Conservation (phyloP, 2,113 vertebrate genomes). For the Turnix velox region DNA sequence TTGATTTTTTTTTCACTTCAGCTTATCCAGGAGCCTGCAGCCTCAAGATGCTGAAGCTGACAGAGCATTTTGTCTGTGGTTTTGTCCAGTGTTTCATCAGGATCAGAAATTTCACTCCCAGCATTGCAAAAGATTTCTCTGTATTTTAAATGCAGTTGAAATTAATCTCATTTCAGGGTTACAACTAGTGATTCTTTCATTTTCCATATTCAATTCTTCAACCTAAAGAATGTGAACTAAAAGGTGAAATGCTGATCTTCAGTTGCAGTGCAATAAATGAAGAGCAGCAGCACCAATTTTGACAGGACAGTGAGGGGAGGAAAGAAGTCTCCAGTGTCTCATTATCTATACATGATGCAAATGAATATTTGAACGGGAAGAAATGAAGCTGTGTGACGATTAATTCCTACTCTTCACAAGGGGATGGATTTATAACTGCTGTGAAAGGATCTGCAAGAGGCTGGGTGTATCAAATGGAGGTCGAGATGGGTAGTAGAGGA, state of each 20-base stretch:
- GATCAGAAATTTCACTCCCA: not conserved
- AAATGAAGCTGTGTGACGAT: not conserved
- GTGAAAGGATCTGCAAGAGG: not conserved
- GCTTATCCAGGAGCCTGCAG: not conserved
- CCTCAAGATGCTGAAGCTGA: not conserved
- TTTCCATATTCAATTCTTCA: not conserved
- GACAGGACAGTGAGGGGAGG: not conserved
- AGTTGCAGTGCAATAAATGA: not conserved
- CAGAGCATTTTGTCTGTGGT: not conserved
- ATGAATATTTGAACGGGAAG: not conserved
- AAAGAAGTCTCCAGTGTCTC: not conserved
- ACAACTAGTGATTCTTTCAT: not conserved
- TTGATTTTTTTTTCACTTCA: not conserved
- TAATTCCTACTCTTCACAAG: not conserved
- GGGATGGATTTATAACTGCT: not conserved
- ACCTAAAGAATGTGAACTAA: not conserved
- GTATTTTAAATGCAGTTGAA: not conserved
- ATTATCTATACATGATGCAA: constrained; percentile 17
- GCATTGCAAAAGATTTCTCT: not conserved
- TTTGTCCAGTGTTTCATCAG: not conserved
- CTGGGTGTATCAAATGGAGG: not conserved
- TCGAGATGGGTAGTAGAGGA: not conserved
- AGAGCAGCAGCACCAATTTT: not conserved
- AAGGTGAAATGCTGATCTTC: not conserved
- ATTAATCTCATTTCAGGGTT: not conserved